Evolutionary conservation across 64 coral and sea anemone species (phyloP), one percentile per base, ranked within the genome.

Genomic region (Pocillopora damicornis): DNA sequence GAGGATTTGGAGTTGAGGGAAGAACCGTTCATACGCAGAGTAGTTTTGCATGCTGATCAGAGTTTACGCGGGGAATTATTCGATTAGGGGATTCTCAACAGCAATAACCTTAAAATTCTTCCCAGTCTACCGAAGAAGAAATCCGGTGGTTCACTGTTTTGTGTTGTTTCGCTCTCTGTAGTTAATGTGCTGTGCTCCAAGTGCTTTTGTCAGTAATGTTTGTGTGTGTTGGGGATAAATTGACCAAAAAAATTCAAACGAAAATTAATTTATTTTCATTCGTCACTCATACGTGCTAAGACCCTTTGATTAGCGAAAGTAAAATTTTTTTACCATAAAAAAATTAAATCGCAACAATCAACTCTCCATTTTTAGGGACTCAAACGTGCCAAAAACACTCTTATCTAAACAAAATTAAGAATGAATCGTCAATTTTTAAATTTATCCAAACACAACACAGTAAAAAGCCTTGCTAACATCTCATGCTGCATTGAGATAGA

Each of bases 181-280:
- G 1, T 51, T 79, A 26, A 18, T 79, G 77, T 61, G 58, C 77
- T 79, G 77, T 79, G 77, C 76, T 78, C n/a, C 59, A 14, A 25
- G 76, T 78, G 17, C 77, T 60, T 60, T 79, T 79, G 77, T 79
- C 77, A 60, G 77, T 79, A 23, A 59, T 79, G 56, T 79, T 79
- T 59, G 37, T 56, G 56, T 79, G 22, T 79, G 17, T 60, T 30
- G 67, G 18, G n/a, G 67, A 71, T 71, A 71, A 71, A 71, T 71
- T 71, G 67, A 8, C 18, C 11, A 51, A n/a, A 71, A 7, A 71
- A 11, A 11, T 71, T 23, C 22, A 11, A 71, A 71, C 11, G 10
- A 71, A 30, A 1, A 25, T 71, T 71, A 4, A 5, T 1, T 1
- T 26, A 20, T 20, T 67, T 22, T 16, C 4, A 67, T 67, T 67